Evolutionary conservation across 2,888 invertebrate species (phyloP), one percentile per base, ranked within the genome.

Genomic region (Folsomia candida): DNA sequence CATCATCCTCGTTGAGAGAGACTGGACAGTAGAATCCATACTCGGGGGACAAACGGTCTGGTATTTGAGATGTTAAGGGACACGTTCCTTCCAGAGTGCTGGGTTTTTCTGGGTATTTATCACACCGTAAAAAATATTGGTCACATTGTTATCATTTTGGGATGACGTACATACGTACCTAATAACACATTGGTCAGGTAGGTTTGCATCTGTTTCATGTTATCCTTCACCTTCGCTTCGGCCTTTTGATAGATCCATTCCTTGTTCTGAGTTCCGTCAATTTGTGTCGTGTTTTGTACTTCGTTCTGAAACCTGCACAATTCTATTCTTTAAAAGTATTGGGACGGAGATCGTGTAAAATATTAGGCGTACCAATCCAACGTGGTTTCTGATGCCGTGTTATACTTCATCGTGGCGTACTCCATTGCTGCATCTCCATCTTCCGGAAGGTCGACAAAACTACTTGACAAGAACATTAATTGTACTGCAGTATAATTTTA

Each of bases 1-100:
- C 77, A 20, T 75, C 68, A 3, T 11, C 3, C 18, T 77, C 77
- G 29, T 75, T 75, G n/a, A 77, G 51, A 1, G 75, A 69, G 2
- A 77, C 77, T 6, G 77, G 75, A 65, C 75, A 75, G 57, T 71
- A 75, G 58, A 68, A 69, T 22, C 74, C 72, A 65, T 72, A 77
- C 9, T 67, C 71, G 2, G 63, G 60, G 25, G 63, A 72, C 1
- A 77, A 67, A 20, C 68, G 59, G 2, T 29, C 22, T 47, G 69
- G 70, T n/a, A 77, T 26, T 11, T 70, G 70, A n/a, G 70, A 70
- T 2, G 75, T 75, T 22, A 77, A 57, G 0, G 77, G 75, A 37
- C 73, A 68, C 20, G 72, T 72, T 51, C 71, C 73, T 28, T 75
- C 75, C 11, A 77, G 26, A 20, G 72, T 68, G 24, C 63, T 65